Percentiles rank a stretch among this genome's conserved stretches.
Conservation (phyloP, 2,797 vertebrate genomes). For the Hirundo rustica region DNA sequence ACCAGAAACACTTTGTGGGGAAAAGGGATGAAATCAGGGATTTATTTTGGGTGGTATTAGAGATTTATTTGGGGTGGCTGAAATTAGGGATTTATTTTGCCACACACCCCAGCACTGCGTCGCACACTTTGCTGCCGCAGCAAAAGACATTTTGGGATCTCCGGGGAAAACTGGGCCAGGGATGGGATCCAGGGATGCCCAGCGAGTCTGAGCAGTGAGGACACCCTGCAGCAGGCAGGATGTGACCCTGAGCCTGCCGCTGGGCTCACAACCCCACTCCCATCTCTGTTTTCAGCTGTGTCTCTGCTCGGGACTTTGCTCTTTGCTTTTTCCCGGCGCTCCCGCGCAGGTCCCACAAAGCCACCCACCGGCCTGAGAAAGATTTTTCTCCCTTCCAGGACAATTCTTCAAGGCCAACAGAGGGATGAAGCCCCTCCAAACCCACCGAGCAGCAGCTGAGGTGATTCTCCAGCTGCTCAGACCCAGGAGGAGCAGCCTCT, state of each 20-base stretch:
- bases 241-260: accelerated
- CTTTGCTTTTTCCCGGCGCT: accelerated
- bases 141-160: not conserved
- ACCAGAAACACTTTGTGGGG: accelerated
- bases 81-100: too few relatives aligned
- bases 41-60: not conserved
- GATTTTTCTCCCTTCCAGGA: not conserved
- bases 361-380: not conserved
- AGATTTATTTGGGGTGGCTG: not conserved
- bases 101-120: accelerated
- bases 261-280: not conserved
- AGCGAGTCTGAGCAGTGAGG: accelerated
- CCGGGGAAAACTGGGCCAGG: accelerated
- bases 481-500: not conserved
- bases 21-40: not conserved
- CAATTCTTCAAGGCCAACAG: accelerated
- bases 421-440: not conserved
- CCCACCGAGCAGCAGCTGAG: not conserved
- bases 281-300: not conserved
- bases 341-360: accelerated
- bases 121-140: accelerated
- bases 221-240: not conserved
- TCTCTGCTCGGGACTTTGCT: not conserved
- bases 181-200: not conserved
- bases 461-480: not conserved